These are phyloP conservation scores for Tauraco erythrolophus DNA, from an alignment of 2,113 vertebrate genomes.

Conservation along the genomic window DNA sequence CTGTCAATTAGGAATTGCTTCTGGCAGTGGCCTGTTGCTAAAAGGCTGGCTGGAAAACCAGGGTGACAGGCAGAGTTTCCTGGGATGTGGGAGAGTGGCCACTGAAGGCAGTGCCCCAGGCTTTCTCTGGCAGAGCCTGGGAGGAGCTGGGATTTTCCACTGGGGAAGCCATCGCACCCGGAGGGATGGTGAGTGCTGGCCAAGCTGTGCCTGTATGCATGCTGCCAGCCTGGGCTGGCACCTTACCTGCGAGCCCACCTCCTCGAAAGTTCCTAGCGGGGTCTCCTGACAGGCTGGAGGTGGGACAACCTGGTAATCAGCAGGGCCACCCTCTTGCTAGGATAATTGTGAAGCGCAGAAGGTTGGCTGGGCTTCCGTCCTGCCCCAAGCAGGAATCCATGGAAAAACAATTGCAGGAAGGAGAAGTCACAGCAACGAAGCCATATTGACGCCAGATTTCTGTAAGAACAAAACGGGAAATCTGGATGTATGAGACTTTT, in stretches of 20 bases:
- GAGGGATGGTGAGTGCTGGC: neutral
- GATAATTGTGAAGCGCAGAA: neutral
- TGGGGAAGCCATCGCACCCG: neutral
- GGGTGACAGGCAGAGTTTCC: neutral
- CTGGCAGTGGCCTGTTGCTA: neutral
- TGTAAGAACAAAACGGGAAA: neutral
- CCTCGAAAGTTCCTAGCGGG: neutral
- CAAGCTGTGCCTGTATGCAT: rapidly evolving
- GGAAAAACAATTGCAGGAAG: conserved; percentile 65
- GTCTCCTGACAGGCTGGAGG: neutral
- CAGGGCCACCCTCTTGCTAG: neutral
- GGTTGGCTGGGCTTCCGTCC: neutral
- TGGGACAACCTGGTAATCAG: neutral
- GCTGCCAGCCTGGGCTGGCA: neutral
- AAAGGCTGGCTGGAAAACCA: neutral
- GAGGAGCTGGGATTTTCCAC: conserved; percentile 21
- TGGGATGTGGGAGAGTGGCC: neutral
- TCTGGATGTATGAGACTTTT: neutral
- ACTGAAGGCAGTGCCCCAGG: neutral
- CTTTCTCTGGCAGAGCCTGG: neutral
- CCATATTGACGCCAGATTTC: neutral
- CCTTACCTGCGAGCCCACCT: neutral
- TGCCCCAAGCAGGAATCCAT: neutral
- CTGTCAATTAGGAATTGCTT: neutral
- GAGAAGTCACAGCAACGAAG: neutral